Evolutionary conservation across 1,140 invertebrate species (phyloP), one percentile per base, ranked within the genome.

Genomic region (Saccostrea echinata): DNA sequence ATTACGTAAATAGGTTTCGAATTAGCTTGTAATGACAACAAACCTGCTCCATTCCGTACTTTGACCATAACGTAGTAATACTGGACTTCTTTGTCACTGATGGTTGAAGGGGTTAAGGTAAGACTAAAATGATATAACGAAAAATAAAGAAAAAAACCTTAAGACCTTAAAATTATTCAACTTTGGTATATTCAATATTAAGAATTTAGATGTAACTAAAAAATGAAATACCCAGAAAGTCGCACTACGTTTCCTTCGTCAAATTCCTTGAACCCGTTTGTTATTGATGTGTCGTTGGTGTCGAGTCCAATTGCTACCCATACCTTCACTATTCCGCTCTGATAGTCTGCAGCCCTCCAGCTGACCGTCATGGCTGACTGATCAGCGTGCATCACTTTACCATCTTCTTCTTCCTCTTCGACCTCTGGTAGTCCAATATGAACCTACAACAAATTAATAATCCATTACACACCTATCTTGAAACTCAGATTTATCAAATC

Each of bases 31-130:
- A 81, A 51, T n/a, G 88, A 87, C 4, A 84, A 64, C 24, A 90
- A 43, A 2, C 89, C 89, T 6, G 91, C 91, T 16, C 89, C 87
- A 85, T 92, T 92, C 55, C 51, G 30, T 24, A 81, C 81, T 86
- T 87, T 88, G 9, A 92, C 57, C 18, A 80, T 61, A 16, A 91
- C 89, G 21, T 43, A 83, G 51, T 91, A 90, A 27, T 76, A 57
- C 2, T 35, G n/a, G 8, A 18, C 30, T 55, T 16, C 11, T 27
- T 24, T 35, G 3, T 71, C 84, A 53, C 27, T 68, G 33, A 57
- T n/a, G 9, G 61, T 61, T 57, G 86, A 55, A n/a, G 52, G n/a
- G 0, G 87, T 18, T 11, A 83, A 57, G 13, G 55, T 13, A 57
- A 57, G 55, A 16, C 55, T 57, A 57, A 3, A 57, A 57, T 57